A percentile compares a stretch with the other conserved stretches of the same genome.
phyloP scores from a whole-genome alignment of 2,797 vertebrate species.

The Chiropotes sagulatus region DNA sequence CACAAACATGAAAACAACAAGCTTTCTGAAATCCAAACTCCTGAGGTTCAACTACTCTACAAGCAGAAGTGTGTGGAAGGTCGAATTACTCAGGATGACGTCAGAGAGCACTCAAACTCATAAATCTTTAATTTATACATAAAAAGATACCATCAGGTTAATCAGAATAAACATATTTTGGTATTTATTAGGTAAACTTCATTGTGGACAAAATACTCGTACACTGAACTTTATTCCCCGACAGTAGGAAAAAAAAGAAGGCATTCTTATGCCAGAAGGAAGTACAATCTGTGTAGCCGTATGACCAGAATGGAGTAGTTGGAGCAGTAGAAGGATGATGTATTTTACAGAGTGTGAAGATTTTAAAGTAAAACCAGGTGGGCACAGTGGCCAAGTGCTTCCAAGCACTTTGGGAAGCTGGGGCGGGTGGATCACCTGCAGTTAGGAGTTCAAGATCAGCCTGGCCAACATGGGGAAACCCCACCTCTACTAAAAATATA shows the following conservation, averaged over 20 bases:
- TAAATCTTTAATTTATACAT: neutral
- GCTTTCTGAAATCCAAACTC: neutral
- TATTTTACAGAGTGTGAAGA: neutral
- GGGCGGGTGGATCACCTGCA: fast-evolving
- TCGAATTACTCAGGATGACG: fast-evolving
- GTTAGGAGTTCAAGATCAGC: neutral
- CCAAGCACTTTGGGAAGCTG: neutral
- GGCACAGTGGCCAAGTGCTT: neutral
- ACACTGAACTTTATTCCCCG: neutral
- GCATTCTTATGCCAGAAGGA: neutral
- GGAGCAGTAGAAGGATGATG: neutral
- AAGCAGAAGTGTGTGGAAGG: neutral
- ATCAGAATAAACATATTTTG: neutral
- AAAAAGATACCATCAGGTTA: neutral
- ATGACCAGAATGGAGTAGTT: neutral
- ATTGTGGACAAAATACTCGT: neutral
- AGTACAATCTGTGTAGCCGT: neutral
- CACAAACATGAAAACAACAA: neutral
- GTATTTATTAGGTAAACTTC: neutral
- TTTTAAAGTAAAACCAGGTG: neutral
- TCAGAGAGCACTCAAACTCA: neutral
- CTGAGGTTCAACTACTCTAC: neutral
- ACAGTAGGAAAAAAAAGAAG: neutral
- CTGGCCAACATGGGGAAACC: neutral
- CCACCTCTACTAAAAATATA: neutral